These are phyloP conservation scores for Caenorhabditis sulstoni DNA, from an alignment of 2,888 invertebrate species.

Conservation along the genomic window DNA sequence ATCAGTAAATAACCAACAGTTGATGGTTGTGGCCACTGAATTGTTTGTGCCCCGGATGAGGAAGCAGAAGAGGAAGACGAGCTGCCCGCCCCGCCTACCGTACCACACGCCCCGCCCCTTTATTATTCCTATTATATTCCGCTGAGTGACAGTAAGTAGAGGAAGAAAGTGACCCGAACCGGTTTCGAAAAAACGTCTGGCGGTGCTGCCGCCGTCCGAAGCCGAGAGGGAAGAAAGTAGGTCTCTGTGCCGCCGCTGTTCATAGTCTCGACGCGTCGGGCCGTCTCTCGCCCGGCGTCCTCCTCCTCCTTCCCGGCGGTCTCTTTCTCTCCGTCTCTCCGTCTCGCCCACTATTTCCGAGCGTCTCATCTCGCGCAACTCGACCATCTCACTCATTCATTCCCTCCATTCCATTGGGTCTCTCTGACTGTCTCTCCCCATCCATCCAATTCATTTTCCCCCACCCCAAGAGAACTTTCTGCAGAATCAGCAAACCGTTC, in stretches of 20 bases:
- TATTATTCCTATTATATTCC: not conserved
- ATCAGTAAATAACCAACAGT: slow-evolving; percentile 3
- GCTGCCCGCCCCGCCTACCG: slow-evolving; percentile 9
- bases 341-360: not conserved
- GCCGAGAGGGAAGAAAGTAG: slow-evolving; percentile 28
- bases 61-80: too few species aligned
- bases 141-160: slow-evolving; percentile 12
- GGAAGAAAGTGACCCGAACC: slow-evolving; percentile 16
- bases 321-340: slow-evolving; percentile 9
- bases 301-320: slow-evolving; percentile 32
- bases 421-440: slow-evolving; percentile 6
- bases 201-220: not conserved
- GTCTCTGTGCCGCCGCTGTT: slow-evolving; percentile 25
- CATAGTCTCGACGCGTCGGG: slow-evolving; percentile 21
- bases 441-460: not conserved
- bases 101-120: not conserved
- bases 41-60: slow-evolving; percentile 12
- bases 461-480: not conserved
- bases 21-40: not conserved
- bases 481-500: slow-evolving; percentile 12
- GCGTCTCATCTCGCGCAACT: slow-evolving; percentile 10
- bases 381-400: slow-evolving; percentile 20
- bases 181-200: slow-evolving; percentile 31
- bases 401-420: slow-evolving; percentile 31
- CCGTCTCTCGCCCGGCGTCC: slow-evolving; percentile 13